These are phyloP conservation scores for Nymphicus hollandicus DNA, from an alignment of 2,113 vertebrate genomes.

Conservation along the genomic window DNA sequence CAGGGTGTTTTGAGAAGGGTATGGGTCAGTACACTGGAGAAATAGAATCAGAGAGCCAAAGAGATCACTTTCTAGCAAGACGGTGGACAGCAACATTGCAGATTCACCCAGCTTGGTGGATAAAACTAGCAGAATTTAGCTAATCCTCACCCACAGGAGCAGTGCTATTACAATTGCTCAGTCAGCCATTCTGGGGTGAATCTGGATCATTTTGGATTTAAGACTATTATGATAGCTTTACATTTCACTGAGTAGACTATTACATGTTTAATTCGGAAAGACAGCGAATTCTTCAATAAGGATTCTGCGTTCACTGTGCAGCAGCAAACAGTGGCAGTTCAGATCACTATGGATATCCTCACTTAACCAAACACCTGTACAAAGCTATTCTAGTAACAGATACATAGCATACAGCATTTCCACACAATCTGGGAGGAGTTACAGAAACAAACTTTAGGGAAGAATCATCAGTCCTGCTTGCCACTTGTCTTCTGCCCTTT, in stretches of 20 bases:
- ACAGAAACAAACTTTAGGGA: neutral
- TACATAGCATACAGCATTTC: neutral
- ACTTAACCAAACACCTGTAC: neutral
- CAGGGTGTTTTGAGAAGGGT: slow-evolving; percentile 25
- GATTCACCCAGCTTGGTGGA: slow-evolving; percentile 1
- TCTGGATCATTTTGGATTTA: slow-evolving; percentile 27
- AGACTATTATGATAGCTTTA: slow-evolving; percentile 31
- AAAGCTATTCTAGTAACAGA: neutral
- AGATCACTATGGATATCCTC: neutral
- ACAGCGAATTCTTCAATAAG: neutral
- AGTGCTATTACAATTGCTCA: slow-evolving; percentile 2
- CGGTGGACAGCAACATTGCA: neutral
- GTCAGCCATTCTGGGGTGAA: slow-evolving; percentile 34
- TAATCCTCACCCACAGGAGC: neutral
- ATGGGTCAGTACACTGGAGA: neutral
- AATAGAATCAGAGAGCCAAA: slow-evolving; percentile 8
- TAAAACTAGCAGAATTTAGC: slow-evolving; percentile 17
- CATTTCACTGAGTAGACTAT: slow-evolving; percentile 29
- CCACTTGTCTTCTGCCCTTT: neutral
- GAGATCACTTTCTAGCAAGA: neutral
- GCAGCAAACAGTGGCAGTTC: neutral
- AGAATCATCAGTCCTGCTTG: neutral
- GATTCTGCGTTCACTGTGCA: neutral
- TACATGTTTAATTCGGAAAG: neutral
- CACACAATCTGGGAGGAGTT: neutral